These are phyloP conservation scores for Myxocyprinus asiaticus DNA, from an alignment of 2,113 vertebrate species.

Conservation along the genomic window DNA sequence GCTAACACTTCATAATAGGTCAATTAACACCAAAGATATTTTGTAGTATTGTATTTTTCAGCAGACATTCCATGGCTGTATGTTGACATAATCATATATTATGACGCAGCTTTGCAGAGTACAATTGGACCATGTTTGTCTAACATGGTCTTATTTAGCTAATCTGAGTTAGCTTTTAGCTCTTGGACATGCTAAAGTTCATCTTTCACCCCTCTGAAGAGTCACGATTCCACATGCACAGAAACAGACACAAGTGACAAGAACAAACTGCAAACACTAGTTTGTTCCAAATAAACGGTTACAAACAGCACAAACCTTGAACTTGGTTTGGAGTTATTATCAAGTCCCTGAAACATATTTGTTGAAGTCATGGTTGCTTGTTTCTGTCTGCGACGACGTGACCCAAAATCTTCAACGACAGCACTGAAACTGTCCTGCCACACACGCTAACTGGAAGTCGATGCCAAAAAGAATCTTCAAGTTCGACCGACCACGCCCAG, in stretches of 20 bases:
- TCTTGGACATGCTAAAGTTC: constrained; percentile 25
- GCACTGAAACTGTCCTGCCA: constrained; percentile 17
- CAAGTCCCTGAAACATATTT: constrained; percentile 83
- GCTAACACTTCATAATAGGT: not conserved
- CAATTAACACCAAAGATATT: too few relatives aligned
- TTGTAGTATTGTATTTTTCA: too few relatives aligned
- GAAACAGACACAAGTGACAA: not conserved
- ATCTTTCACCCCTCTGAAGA: not conserved
- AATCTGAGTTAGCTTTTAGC: constrained; percentile 3
- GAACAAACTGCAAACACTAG: not conserved
- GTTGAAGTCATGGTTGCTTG: constrained; percentile 68
- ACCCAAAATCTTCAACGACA: not conserved
- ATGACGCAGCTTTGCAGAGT: not conserved
- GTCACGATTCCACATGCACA: not conserved
- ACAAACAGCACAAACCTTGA: constrained; percentile 77
- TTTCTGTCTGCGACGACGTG: not conserved
- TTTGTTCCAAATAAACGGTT: not conserved
- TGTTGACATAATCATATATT: too few relatives aligned
- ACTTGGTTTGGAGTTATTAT: constrained; percentile 71
- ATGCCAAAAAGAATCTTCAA: not conserved
- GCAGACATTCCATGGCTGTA: too few relatives aligned
- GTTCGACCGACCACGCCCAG: constrained; percentile 17
- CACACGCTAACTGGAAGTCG: not conserved
- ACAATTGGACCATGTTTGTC: not conserved
- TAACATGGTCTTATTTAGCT: not conserved